Evolutionary conservation across 2,113 vertebrate genomes (phyloP), one percentile per base, ranked within the genome.

Genomic region (Muntiacus reevesi): DNA sequence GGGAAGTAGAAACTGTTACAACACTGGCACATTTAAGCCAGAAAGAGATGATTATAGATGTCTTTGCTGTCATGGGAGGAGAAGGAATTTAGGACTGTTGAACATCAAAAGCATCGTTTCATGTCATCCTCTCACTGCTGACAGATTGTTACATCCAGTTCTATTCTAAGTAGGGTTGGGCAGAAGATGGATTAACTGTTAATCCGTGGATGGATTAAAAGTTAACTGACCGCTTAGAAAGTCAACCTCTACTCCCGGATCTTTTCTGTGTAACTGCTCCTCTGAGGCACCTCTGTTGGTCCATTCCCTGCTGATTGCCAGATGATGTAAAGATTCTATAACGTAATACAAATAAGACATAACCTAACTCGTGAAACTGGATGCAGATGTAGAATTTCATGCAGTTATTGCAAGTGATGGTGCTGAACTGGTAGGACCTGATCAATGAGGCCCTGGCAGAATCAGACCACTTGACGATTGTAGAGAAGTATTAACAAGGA

Each of bases 161-260:
- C 91, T 96, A 82, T 97, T 97, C 95, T 98, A 89, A 93, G 52
- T 78, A 79, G 82, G 9, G 12, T 33, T 95, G 79, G n/a, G 84
- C 76, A 54, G 87, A 89, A 93, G 36, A 76, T 54, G 64, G 47
- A 81, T 64, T 93, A 54, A 76, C 19, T 40, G n/a, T 25, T 40
- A 40, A 74, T 74, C 67, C 0, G 0, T 74, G 36, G 19, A 40
- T 74, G 21, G 19, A 74, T 74, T 40, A 74, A 74, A 40, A 74
- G 13, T 21, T 81, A 74, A 62, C 82, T 71, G 19, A 33, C 16
- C 3, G 5, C 17, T 64, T 54, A 59, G 25, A n/a, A 82, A 81
- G 57, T 27, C 17, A 54, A 4, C 16, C 25, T 85, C 36, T 60
- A n/a, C 43, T 25, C 17, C 82, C 12, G 19, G 17, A 40, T 40